A percentile compares a stretch with the other conserved stretches of the same genome.
Evolutionary conservation across 1,140 invertebrate genomes (phyloP).

Genomic region (Thalassaphorura encarpata): DNA sequence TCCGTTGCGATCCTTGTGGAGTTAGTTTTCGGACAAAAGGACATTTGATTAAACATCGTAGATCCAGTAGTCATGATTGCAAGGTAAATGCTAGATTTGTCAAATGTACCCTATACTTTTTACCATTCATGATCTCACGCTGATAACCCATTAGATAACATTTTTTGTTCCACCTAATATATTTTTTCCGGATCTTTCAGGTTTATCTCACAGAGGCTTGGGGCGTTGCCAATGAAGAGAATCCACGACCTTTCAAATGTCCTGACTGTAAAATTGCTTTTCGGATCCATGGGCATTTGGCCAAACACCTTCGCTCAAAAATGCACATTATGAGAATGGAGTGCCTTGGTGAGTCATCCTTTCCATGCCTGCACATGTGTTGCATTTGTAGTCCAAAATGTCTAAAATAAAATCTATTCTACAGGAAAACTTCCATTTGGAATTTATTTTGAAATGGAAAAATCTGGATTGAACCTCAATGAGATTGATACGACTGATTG

Average conservation of each 20-base stretch:
- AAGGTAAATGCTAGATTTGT: slow-evolving; percentile 50
- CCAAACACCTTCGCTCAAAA: slow-evolving; percentile 92
- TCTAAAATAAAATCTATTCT: neutral
- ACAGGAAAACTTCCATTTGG: slow-evolving; percentile 81
- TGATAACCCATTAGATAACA: neutral
- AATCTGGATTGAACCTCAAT: slow-evolving; percentile 76
- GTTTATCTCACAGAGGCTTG: slow-evolving; percentile 31
- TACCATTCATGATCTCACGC: neutral
- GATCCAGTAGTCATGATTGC: slow-evolving; percentile 79
- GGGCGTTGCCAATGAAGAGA: slow-evolving; percentile 44
- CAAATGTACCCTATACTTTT: neutral
- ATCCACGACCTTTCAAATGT: slow-evolving; percentile 89
- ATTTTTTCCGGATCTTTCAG: too few relatives aligned
- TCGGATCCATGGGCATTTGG: slow-evolving; percentile 88
- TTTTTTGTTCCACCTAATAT: too few relatives aligned
- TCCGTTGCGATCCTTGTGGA: slow-evolving; percentile 78
- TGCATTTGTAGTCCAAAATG: neutral
- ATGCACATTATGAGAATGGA: slow-evolving; percentile 94
- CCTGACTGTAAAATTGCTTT: slow-evolving; percentile 92
- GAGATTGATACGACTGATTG: slow-evolving; percentile 91
- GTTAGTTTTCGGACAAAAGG: slow-evolving; percentile 84
- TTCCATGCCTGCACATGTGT: neutral
- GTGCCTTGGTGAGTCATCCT: slow-evolving; percentile 47
- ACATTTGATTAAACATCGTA: slow-evolving; percentile 82
- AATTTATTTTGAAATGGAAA: slow-evolving; percentile 89